A percentile compares a stretch with the other conserved stretches of the same genome.
Evolutionary conservation across 2,113 vertebrate species (phyloP).

Genomic region (Daubentonia madagascariensis): DNA sequence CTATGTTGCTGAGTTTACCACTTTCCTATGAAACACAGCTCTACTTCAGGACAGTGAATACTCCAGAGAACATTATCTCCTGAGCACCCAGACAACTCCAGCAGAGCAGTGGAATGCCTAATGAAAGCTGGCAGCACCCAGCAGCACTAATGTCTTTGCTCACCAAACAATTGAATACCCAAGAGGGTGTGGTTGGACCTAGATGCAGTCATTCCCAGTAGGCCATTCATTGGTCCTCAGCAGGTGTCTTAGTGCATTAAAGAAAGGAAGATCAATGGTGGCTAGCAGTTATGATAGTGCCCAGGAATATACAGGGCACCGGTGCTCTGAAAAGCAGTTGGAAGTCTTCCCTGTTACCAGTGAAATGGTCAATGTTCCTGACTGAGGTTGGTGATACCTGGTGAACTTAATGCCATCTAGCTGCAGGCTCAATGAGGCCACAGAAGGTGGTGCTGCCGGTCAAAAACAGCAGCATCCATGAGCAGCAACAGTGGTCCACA

Average conservation of each 20-base stretch:
- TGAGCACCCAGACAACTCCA: neutral
- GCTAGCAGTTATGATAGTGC: neutral
- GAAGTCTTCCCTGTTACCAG: neutral
- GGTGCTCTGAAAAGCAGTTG: neutral
- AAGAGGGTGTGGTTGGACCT: accelerated
- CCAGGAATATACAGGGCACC: accelerated
- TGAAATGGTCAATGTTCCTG: neutral
- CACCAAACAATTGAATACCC: neutral
- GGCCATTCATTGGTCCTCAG: neutral
- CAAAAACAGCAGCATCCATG: neutral
- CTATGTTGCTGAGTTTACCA: neutral
- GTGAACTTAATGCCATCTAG: neutral
- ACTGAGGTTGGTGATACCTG: neutral
- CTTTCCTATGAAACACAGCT: neutral
- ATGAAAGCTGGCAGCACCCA: neutral
- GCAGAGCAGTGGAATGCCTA: neutral
- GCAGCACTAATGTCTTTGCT: neutral
- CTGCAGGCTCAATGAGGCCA: neutral
- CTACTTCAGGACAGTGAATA: neutral
- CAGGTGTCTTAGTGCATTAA: neutral
- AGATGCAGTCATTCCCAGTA: neutral
- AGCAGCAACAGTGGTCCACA: neutral
- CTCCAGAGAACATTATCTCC: neutral
- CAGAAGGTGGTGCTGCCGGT: neutral
- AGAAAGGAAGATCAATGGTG: neutral